Evolutionary conservation across 2,888 invertebrate species (phyloP).

Genomic region (Ceriagrion tenellum): DNA sequence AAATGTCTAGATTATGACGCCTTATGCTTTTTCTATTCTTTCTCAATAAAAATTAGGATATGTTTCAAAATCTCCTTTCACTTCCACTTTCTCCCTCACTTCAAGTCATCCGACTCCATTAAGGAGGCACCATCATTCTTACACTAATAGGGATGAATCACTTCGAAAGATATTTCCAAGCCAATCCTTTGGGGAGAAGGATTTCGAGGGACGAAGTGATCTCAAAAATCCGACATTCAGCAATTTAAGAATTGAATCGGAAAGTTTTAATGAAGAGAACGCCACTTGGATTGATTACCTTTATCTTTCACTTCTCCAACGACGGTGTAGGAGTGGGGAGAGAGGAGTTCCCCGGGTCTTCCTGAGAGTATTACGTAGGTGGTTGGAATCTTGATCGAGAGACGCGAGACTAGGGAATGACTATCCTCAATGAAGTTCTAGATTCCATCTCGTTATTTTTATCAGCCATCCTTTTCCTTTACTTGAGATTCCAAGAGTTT

Average conservation of each 20-base stretch:
- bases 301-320: neutral
- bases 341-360: neutral
- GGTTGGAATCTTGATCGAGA: neutral
- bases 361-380: neutral
- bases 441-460: neutral
- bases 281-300: neutral
- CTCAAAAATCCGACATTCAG: neutral
- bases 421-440: neutral
- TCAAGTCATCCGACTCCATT: too few species aligned
- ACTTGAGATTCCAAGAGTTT: neutral
- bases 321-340: neutral
- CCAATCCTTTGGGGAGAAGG: neutral
- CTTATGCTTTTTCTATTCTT: too few species aligned
- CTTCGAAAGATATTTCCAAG: neutral
- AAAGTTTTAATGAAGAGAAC: slow-evolving; percentile 18
- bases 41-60: too few species aligned
- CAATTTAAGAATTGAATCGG: too few species aligned
- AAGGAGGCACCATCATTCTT: too few species aligned
- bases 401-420: neutral
- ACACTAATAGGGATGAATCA: neutral
- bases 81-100: too few species aligned
- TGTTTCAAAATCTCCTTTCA: too few species aligned
- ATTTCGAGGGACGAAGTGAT: neutral
- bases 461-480: neutral
- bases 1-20: neutral